phyloP scores from a whole-genome alignment of 2,797 vertebrate species.

The Microchirus variegatus region DNA sequence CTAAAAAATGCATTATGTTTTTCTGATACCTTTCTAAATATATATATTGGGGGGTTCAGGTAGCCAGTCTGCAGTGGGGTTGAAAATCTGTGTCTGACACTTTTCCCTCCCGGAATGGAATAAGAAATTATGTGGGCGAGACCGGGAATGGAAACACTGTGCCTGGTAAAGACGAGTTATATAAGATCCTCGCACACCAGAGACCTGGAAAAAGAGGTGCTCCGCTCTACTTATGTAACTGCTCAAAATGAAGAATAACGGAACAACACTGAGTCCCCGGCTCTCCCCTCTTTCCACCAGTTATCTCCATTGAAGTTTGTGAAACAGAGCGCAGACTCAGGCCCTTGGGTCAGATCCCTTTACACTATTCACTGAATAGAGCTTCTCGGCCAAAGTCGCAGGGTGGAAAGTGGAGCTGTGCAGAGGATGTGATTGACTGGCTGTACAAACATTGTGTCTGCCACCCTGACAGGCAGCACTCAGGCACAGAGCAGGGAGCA shows the following conservation, averaged over 20 bases:
- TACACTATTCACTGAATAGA: conserved; percentile 55
- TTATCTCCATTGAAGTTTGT: conserved; percentile 58
- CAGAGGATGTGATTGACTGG: conserved; percentile 66
- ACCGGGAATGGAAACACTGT: conserved; percentile 74
- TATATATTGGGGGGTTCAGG: conserved; percentile 48
- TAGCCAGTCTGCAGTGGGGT: conserved; percentile 47
- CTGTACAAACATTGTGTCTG: conserved; percentile 65
- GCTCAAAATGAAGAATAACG: conserved; percentile 38
- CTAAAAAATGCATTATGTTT: conserved; percentile 19
- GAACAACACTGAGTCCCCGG: conserved; percentile 38
- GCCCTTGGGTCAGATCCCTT: conserved; percentile 71
- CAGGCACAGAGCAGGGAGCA: conserved; percentile 38
- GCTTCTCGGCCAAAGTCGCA: conserved; percentile 50
- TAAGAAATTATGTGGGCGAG: conserved; percentile 69
- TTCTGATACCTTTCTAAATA: conserved; percentile 60
- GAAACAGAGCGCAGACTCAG: conserved; percentile 57
- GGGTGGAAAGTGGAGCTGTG: conserved; percentile 60
- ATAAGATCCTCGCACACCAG: conserved; percentile 62
- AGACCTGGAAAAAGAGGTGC: conserved; percentile 63
- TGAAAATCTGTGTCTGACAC: conserved; percentile 56
- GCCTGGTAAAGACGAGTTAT: conserved; percentile 63
- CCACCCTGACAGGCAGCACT: conserved; percentile 55
- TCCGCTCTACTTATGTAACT: conserved; percentile 75
- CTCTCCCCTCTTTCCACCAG: conserved; percentile 24
- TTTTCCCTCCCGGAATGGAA: conserved; percentile 59